Base-by-base conservation (phyloP, 2,888 invertebrate species). In the Plagiodera versicolora region DNA sequence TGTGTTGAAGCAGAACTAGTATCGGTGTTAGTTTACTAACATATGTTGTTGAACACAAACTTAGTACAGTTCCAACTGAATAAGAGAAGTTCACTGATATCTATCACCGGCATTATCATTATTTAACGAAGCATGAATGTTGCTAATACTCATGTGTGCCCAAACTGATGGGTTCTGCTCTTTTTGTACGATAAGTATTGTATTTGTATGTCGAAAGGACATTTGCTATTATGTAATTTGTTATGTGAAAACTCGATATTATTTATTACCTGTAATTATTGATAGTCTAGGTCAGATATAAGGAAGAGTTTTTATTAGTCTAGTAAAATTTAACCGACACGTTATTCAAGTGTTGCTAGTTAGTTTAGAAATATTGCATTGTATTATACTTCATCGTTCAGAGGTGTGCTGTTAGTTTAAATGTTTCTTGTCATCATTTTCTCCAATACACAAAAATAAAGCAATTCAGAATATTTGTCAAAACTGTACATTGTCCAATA, bases 401-500 rank as follows among this genome's bases (percentile, higher is more conserved):
- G 24, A 14, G n/a, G 1, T 39, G 48, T 48, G 56, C 49, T 18
- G 18, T 18, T 49, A 32, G 8, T 32, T 47, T 44, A 24, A 17
- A 24, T 45, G 32, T 56, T 50, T 52, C 24, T 47, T 32, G 50
- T 47, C 44, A 35, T 50, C 16, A 14, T 58, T 64, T 2, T 46
- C 10, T 18, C 18, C 46, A 46, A 18, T 16, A 46, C 17, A 67
- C 47, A 61, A 19, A 58, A 56, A 62, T 47, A 55, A 59, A 47
- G 47, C 48, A 55, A 48, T 56, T 48, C 16, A 64, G 58, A 19
- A 64, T 67, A 17, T 60, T 68, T 39, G 14, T n/a, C 39, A 66
- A 66, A 66, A 66, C 65, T 68, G 68, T 68, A 64, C 57, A 68
- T 65, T 63, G 55, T 63, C 62, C 14, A 39, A 14, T 61, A 54